Base-by-base conservation (phyloP, 2,797 vertebrate genomes). In the Manis pentadactyla region DNA sequence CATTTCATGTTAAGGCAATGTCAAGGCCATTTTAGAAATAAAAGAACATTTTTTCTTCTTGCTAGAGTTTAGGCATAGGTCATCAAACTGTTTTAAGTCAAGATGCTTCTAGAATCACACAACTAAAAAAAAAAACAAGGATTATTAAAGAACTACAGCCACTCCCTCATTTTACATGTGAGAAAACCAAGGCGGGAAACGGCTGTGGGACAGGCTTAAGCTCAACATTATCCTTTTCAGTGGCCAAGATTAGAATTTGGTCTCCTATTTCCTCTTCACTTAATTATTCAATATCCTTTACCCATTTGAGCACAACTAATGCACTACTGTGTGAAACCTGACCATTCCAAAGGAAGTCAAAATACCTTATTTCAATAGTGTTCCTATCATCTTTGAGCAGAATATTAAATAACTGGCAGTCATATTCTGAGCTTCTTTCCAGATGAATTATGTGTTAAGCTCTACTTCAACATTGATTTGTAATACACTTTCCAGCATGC, bases 1-100 rank as follows among this genome's bases (percentile, higher is more conserved):
- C 55, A 83, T 53, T 91, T 92, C 77, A 31, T 93, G n/a, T 75
- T 95, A 94, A 95, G 61, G 49, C 53, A 87, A 59, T 63, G 19
- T 82, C 51, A 90, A 84, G 34, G 49, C 53, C 11, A 23, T 68
- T 93, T 89, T 75, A 61, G n/a, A 88, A 91, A 57, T 71, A 75
- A 96, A 82, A 64, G 11, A 69, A 64, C 31, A 11, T 37, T 46
- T 53, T 46, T 78, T 27, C 63, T 64, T 86, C 59, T 73, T 75
- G 25, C 49, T 61, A 23, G 19, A 79, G 17, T 92, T 90, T 69
- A 90, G 34, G 55, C 15, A 81, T 82, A 86, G 86, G 61, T 89
- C 15, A 27, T 88, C 15, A 5, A 81, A 61, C 63, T 78, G 11
- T 55, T 55, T 68, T 84, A 85, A 81, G 63, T 61, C 25, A 87